phyloP scores from a whole-genome alignment of 2,113 vertebrate genomes.

The Centropus bengalensis region DNA sequence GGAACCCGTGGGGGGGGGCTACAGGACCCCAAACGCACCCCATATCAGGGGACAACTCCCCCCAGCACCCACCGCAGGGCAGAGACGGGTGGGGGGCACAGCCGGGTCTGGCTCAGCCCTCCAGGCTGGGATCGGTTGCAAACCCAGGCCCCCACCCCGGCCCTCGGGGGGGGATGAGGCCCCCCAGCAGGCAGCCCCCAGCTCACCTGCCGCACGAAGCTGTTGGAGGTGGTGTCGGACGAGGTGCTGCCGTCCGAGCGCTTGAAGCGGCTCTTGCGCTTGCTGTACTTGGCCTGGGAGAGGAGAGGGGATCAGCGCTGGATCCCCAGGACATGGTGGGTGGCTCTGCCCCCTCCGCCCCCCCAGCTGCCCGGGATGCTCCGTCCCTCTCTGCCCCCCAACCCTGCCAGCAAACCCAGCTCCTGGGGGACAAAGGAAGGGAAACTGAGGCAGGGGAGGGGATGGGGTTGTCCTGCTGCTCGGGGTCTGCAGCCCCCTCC shows the following conservation, averaged over 20 bases:
- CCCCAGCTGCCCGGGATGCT: neutral
- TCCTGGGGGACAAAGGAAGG: neutral
- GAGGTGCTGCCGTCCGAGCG: constrained; percentile 95
- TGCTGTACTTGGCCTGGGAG: constrained; percentile 89
- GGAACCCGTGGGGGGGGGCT: neutral
- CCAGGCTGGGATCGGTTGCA: neutral
- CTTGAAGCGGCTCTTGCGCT: constrained; percentile 94
- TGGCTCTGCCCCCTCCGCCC: neutral
- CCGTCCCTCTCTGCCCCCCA: neutral
- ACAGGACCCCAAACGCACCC: neutral
- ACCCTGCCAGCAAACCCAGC: neutral
- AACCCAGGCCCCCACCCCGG: neutral
- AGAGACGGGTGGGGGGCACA: neutral
- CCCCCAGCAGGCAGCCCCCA: neutral
- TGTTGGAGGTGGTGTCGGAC: constrained; percentile 97
- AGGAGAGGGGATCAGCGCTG: neutral
- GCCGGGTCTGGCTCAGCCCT: neutral
- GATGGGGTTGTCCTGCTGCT: neutral
- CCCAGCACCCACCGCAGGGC: neutral
- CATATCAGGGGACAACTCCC: neutral
- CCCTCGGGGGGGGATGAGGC: too few relatives aligned
- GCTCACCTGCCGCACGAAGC: constrained; percentile 81
- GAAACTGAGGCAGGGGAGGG: neutral
- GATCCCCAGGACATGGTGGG: neutral
- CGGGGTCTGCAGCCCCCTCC: neutral